These are phyloP conservation scores for Drosophila dives DNA, from an alignment of 2,888 invertebrate genomes.

Conservation along the genomic window DNA sequence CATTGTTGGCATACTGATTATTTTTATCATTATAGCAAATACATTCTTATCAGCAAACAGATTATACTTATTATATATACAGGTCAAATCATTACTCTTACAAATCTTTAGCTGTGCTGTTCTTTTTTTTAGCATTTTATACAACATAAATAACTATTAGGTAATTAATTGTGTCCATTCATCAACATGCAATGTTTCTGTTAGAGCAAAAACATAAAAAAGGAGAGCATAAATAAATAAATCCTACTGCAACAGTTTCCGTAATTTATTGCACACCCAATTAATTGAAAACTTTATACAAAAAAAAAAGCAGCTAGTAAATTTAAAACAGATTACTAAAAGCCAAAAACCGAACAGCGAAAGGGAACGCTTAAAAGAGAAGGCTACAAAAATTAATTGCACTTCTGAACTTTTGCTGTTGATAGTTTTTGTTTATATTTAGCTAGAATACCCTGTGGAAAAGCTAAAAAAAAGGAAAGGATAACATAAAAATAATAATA, in stretches of 20 bases:
- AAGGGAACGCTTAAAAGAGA: constrained; percentile 30
- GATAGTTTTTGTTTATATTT: constrained; percentile 11
- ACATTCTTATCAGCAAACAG: neutral
- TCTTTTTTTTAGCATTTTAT: neutral
- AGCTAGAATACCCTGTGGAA: constrained; percentile 14
- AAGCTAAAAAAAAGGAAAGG: neutral
- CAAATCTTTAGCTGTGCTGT: neutral
- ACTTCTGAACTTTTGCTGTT: constrained; percentile 52
- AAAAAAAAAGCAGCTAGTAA: constrained; percentile 2
- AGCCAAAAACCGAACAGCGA: constrained; percentile 28
- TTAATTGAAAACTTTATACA: constrained; percentile 39
- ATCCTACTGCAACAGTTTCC: constrained; percentile 23
- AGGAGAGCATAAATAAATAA: constrained; percentile 16
- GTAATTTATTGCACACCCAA: constrained; percentile 49
- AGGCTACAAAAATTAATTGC: constrained; percentile 62
- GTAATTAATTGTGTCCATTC: constrained; percentile 16
- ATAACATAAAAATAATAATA: neutral
- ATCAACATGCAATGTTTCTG: constrained; percentile 26
- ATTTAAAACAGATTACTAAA: constrained; percentile 17
- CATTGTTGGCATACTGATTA: neutral
- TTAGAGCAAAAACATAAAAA: constrained; percentile 8
- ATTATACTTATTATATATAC: neutral
- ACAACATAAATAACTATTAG: constrained; percentile 11
- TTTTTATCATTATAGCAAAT: neutral
- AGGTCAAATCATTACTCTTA: neutral